phyloP scores from a whole-genome alignment of 1,140 invertebrate genomes.

The Eumeta japonica region DNA sequence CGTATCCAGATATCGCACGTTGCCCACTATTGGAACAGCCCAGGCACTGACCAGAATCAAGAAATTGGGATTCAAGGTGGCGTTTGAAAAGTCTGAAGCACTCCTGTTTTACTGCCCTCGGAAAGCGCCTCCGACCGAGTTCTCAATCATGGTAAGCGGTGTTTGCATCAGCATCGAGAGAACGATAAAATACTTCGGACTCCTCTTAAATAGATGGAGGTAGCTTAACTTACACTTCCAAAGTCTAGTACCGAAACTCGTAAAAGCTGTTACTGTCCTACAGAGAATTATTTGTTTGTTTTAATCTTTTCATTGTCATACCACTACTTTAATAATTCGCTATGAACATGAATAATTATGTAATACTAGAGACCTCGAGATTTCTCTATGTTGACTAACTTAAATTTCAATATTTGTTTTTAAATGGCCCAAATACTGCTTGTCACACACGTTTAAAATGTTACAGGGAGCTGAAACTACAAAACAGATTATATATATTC shows the following conservation, averaged over 20 bases:
- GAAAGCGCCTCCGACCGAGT: constrained; percentile 1
- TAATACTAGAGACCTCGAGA: no score
- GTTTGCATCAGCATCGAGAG: neutral
- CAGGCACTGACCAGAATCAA: constrained; percentile 3
- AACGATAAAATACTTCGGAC: constrained; percentile 9
- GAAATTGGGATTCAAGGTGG: constrained; percentile 7
- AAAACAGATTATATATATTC: no score
- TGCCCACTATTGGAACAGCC: constrained; percentile 4
- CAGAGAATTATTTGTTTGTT: no score
- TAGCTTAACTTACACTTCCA: constrained; percentile 9
- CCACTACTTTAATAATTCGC: no score
- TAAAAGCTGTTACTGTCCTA: constrained; percentile 1
- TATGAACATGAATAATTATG: no score
- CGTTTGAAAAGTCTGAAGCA: constrained; percentile 10
- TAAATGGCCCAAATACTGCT: no score
- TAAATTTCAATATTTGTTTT: no score
- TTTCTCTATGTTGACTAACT: no score
- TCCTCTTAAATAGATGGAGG: constrained; percentile 10
- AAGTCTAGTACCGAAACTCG: constrained; percentile 5
- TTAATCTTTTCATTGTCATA: no score
- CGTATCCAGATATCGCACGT: neutral
- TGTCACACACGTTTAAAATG: no score
- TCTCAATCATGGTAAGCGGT: constrained; percentile 6
- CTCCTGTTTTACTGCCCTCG: constrained; percentile 6
- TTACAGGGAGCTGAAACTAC: no score